Evolutionary conservation across 2,888 invertebrate genomes (phyloP), one percentile per base, ranked within the genome.

Genomic region (Nephrotoma flavescens): DNA sequence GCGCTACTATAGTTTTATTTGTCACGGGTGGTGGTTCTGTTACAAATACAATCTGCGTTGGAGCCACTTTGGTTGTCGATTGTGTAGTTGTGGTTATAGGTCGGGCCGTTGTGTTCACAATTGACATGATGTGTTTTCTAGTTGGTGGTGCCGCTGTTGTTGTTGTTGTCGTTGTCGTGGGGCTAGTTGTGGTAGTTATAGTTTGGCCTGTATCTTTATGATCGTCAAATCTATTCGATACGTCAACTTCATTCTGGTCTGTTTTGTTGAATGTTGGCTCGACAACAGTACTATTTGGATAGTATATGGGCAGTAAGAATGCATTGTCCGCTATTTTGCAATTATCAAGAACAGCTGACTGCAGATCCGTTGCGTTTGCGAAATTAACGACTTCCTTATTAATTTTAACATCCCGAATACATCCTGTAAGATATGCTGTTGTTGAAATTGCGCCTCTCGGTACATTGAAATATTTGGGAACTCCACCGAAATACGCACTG

Each of bases 381-480:
- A 97, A 96, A 90, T 97, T 96, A 86, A 96, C 93, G 86, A 95
- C 94, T 87, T 94, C 93, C 1, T 96, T 96, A 90, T 98, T 98
- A 86, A 98, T 92, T 0, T 97, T 97, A 0, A 97, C 96, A 91
- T 99, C 99, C 0, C 97, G 97, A 83, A 99, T 95, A 91, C 99
- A 99, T 0, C 99, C 99, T 42, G 94, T 92, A 90, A 98, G 97
- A 4, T 96, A 94, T 4, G 92, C 92, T 86, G 93, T 92, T 0
- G 94, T 93, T 6, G 94, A 94, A 0, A 94, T 91, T 7, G 92
- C 93, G 5, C 93, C 93, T 3, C 93, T 90, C 0, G 90, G 92
- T 0, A 94, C 92, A 6, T 92, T 92, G 87, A 93, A 93, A 9
- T 92, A 92, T 0, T 93, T 92, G 2, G 97, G 96, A 1, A 97